Base-by-base conservation (phyloP, 64 coral and sea anemone genomes). In the Actinia tenebrosa region DNA sequence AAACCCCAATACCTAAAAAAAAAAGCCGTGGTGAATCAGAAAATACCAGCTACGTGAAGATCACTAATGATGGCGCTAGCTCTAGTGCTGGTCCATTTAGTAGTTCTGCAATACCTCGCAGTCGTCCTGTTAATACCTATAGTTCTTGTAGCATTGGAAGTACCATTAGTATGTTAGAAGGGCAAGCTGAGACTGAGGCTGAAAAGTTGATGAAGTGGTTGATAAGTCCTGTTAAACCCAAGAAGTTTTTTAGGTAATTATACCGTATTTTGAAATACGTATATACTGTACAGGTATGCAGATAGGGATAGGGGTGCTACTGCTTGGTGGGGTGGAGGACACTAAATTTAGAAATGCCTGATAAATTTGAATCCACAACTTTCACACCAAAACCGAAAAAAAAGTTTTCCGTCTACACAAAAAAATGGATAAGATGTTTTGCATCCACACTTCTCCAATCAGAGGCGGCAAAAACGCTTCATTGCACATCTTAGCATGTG, bases 161-260 rank as follows among this genome's bases (percentile, higher is more conserved):
- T 59, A 64, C 44, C 16, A 69, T 78, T 6, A 87, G 87, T 37
- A 42, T 92, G 27, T 52, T 81, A 22, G 87, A 92, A 16, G 53
- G 66, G 16, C 14, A 52, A 5, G 56, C 66, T 79, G 71, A 97
- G 45, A 87, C 83, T 5, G 94, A 97, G 77, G 91, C 91, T 71
- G 94, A 97, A 16, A 91, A 81, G 64, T 78, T 97, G 17, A 93
- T 99, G 52, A 89, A 92, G 19, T 99, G 97, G 97, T 66, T 99
- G 26, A 91, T 99, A 68, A 95, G 97, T 45, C 97, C 97, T 79
- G 93, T 99, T 18, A 99, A 92, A 80, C 90, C 93, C 17, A 80
- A 83, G 4, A 99, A 99, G 86, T 99, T 99, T 88, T 99, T 99
- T 88, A 95, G 97, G 97, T 99, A 97, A 81, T 18, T 45, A 53